phyloP scores from a whole-genome alignment of 2,797 vertebrate genomes.

The Coilia nasus region DNA sequence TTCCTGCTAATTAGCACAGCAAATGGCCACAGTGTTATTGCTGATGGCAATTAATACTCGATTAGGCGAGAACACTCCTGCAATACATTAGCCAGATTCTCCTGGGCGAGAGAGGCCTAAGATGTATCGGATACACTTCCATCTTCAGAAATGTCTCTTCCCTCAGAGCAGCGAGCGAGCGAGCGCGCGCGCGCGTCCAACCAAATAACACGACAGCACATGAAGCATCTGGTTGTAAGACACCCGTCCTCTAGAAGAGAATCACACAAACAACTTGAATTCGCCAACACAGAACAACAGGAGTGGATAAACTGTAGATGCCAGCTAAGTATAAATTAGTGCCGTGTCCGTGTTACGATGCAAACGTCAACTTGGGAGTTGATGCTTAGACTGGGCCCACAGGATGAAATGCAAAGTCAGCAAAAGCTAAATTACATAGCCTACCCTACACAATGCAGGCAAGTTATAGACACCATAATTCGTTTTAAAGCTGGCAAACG shows the following conservation, averaged over 20 bases:
- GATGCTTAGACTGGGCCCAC: too few species aligned
- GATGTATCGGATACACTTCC: conserved; percentile 53
- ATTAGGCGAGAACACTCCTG: conserved; percentile 78
- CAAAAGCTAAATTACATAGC: too few species aligned
- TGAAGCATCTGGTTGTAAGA: not conserved
- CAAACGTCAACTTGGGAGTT: too few species aligned
- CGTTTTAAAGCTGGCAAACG: too few species aligned
- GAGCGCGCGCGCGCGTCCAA: not conserved
- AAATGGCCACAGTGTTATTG: conserved; percentile 78
- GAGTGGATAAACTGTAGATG: too few species aligned
- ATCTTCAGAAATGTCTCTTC: not conserved
- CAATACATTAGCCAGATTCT: conserved; percentile 64
- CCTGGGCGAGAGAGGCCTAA: conserved; percentile 70
- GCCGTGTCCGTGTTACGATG: too few species aligned
- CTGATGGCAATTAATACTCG: conserved; percentile 82
- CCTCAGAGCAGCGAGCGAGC: not conserved
- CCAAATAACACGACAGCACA: not conserved
- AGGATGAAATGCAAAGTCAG: too few species aligned
- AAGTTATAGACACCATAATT: too few species aligned
- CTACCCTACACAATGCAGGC: too few species aligned
- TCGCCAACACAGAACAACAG: not conserved
- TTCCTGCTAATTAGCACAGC: conserved; percentile 78
- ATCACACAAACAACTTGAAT: not conserved
- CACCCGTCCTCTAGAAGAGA: not conserved
- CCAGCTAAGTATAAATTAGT: too few species aligned